Conservation (phyloP, 2,888 invertebrate species). For the Panopea generosa region DNA sequence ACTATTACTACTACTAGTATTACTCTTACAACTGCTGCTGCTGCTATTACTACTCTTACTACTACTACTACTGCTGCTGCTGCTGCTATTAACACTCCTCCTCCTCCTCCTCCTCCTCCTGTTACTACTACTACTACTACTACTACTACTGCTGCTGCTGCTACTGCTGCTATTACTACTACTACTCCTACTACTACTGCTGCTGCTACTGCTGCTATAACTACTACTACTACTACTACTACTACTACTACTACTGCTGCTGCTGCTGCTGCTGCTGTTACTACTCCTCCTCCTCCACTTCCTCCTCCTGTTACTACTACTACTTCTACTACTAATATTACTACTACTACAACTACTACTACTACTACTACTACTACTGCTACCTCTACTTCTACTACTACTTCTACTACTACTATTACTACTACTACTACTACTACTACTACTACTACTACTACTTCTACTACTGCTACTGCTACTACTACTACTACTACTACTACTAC, state of each 20-base stretch:
- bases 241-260: background rate
- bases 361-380: conserved; percentile 2
- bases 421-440: conserved; percentile 2
- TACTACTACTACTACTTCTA: background rate
- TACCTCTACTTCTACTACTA: background rate
- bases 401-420: conserved; percentile 1
- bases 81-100: too few relatives aligned
- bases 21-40: too few relatives aligned
- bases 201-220: too few relatives aligned
- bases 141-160: background rate
- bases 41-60: too few relatives aligned
- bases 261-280: background rate
- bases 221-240: background rate
- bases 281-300: too few relatives aligned
- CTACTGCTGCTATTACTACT: background rate
- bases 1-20: too few relatives aligned
- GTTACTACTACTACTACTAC: background rate
- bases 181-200: too few relatives aligned
- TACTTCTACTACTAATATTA: too few relatives aligned
- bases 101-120: too few relatives aligned
- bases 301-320: too few relatives aligned
- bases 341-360: conserved; percentile 3
- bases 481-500: too few relatives aligned
- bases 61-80: too few relatives aligned
- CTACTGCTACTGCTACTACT: background rate